These are phyloP conservation scores for Cryptomyrus ogoouensis DNA, from an alignment of 2,113 vertebrate genomes.

Conservation along the genomic window DNA sequence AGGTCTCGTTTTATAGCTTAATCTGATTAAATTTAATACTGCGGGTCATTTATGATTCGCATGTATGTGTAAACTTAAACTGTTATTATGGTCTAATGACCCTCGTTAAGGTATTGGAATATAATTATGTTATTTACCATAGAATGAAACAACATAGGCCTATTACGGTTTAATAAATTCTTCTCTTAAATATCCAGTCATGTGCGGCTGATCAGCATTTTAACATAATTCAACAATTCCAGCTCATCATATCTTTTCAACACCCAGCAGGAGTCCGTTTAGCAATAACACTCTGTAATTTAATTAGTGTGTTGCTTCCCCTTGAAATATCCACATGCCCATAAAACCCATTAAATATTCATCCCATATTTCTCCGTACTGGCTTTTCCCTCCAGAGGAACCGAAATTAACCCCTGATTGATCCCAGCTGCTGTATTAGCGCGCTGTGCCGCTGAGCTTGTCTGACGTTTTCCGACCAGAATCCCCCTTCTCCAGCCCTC, in stretches of 20 bases:
- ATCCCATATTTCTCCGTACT: neutral
- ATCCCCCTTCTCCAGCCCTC: neutral
- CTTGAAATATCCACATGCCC: neutral
- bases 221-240: neutral
- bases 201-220: neutral
- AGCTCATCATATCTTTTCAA: slow-evolving; percentile 34
- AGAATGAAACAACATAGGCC: neutral
- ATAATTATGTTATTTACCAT: neutral
- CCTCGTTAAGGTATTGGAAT: neutral
- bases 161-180: neutral
- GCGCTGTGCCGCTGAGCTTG: neutral
- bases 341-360: slow-evolving; percentile 7
- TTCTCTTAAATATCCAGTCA: neutral
- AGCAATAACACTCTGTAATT: slow-evolving; percentile 5
- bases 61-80: neutral
- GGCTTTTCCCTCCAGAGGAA: neutral
- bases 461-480: neutral
- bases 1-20: neutral
- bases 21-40: neutral
- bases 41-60: neutral
- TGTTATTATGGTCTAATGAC: neutral
- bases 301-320: slow-evolving; percentile 14
- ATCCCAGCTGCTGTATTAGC: neutral
- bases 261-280: slow-evolving; percentile 31
- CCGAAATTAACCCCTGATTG: slow-evolving; percentile 2